Base-by-base conservation (phyloP, 2,888 invertebrate genomes). In the Apamea monoglypha region DNA sequence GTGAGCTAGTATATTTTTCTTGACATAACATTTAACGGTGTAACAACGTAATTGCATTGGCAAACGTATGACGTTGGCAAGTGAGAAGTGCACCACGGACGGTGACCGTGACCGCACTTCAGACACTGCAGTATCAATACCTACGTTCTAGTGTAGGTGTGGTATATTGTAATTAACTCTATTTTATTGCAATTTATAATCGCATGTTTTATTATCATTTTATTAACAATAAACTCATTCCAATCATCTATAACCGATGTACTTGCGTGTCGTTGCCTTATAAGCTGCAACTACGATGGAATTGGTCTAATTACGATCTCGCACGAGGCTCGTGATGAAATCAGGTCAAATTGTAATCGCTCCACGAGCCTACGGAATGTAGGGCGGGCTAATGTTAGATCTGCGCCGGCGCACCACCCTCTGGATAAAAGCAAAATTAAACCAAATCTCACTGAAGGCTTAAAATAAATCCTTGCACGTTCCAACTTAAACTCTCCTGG, bases 341-440 rank as follows among this genome's bases (percentile, higher is more conserved):
- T 95, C 92, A 89, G 96, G 96, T 95, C 96, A 95, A 93, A 89
- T 91, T 89, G 93, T 93, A 92, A 93, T 93, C 93, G 92, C 91
- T 90, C 86, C 90, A 90, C 92, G 92, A 94, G 93, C 94, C 94
- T 95, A 89, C 92, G 94, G 95, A 94, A 96, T 96, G 94, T 95
- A 94, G 95, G 95, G 91, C 95, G 93, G 90, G 94, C 95, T 96
- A 96, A 96, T 95, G 94, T 95, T 96, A 95, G 96, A 94, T 87
- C 92, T 88, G 91, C 93, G 92, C 90, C 86, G 89, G 87, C 92
- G 92, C 94, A 93, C 90, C 91, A 92, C 92, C 93, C 92, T 92
- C 92, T 93, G 92, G 91, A 93, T 93, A 90, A 92, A 91, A 93
- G 88, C 91, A 92, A 93, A 53, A 92, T 87, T 90, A 85, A 92